Conservation (phyloP, 2,888 invertebrate genomes). For the Parthenolecanium corni region DNA sequence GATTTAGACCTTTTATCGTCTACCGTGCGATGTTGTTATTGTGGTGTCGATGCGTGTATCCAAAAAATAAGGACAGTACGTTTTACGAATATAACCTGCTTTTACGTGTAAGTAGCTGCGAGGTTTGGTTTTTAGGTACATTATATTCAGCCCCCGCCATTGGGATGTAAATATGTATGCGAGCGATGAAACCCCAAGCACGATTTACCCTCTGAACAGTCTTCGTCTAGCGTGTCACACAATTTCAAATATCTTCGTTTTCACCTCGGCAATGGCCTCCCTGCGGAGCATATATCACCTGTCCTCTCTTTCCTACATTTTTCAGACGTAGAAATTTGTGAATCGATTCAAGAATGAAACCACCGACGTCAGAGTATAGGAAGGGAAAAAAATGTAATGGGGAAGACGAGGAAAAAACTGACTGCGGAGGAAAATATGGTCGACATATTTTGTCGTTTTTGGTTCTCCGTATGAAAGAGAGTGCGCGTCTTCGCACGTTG, state of each 20-base stretch:
- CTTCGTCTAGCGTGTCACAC: background rate
- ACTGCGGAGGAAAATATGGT: background rate
- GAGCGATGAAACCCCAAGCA: slow-evolving; percentile 1
- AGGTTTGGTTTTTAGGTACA: too few relatives aligned
- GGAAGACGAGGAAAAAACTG: too few relatives aligned
- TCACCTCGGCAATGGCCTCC: background rate
- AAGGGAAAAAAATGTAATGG: too few relatives aligned
- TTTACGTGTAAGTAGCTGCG: too few relatives aligned
- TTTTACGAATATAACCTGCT: too few relatives aligned
- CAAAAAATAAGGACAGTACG: too few relatives aligned
- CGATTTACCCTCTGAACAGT: slow-evolving; percentile 1
- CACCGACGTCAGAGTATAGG: too few relatives aligned
- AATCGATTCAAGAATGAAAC: background rate
- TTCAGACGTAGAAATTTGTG: background rate
- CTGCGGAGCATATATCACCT: slow-evolving; percentile 19
- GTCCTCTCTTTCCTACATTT: slow-evolving; percentile 1
- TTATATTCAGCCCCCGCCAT: slow-evolving; percentile 2
- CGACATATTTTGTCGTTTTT: background rate
- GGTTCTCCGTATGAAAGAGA: background rate
- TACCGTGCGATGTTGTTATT: too few relatives aligned
- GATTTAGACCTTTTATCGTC: background rate
- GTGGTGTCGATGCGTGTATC: too few relatives aligned
- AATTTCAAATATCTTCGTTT: slow-evolving; percentile 9
- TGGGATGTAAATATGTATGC: background rate
- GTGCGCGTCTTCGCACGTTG: too few relatives aligned